Evolutionary conservation across 2,797 vertebrate genomes (phyloP).

Genomic region (Capromys pilorides): DNA sequence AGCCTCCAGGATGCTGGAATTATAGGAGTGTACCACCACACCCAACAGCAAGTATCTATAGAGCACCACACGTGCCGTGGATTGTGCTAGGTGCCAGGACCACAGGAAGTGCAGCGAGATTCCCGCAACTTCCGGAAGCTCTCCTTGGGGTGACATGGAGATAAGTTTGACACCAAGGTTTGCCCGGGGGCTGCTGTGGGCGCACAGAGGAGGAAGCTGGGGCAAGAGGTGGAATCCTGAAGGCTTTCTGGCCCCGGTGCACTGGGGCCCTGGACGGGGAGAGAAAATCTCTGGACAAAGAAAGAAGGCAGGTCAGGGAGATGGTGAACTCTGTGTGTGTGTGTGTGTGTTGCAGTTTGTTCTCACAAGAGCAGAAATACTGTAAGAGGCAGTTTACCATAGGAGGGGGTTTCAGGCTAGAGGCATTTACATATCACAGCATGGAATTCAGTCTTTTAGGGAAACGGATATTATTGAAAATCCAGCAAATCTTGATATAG

Average conservation of each 20-base stretch:
- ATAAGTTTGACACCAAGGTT: fast-evolving
- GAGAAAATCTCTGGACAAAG: background rate
- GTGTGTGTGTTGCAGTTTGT: background rate
- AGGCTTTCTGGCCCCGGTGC: background rate
- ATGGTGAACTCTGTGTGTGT: background rate
- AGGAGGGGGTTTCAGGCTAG: background rate
- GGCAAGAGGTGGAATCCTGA: background rate
- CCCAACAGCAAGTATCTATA: slow-evolving; percentile 42
- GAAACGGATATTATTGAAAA: background rate
- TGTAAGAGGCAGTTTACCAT: background rate
- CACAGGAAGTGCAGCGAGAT: background rate
- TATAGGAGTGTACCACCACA: too few relatives aligned
- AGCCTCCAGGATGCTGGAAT: too few relatives aligned
- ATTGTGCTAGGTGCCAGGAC: background rate
- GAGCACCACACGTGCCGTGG: background rate
- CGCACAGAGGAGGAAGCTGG: background rate
- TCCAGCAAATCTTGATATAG: background rate
- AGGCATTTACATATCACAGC: background rate
- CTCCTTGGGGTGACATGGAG: background rate
- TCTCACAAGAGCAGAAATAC: background rate
- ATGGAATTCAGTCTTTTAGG: background rate
- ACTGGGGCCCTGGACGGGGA: background rate
- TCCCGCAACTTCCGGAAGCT: background rate
- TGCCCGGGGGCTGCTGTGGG: background rate
- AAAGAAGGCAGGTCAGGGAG: background rate